Evolutionary conservation across 1,140 invertebrate genomes (phyloP), one percentile per base, ranked within the genome.

Genomic region (Drosophila bipectinata): DNA sequence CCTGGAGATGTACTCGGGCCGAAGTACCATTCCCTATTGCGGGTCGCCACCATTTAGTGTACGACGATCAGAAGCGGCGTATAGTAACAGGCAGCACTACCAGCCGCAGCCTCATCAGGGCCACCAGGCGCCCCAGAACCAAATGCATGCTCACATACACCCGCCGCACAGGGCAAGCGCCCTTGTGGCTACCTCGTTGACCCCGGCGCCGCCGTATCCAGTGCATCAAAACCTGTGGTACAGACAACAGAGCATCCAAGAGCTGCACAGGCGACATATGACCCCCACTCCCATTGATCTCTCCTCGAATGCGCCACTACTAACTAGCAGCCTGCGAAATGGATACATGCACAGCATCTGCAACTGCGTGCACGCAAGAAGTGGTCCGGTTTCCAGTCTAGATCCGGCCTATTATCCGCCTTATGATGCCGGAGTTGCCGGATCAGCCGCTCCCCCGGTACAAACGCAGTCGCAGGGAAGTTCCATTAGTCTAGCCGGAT

Each of bases 141-240:
- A 88, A 49, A 90, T 90, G 80, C 87, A 89, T 8, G 85, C 85
- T 4, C 85, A 88, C 39, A 88, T 89, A 2, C 85, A 89, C 76
- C 84, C 84, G 5, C 85, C 84, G 8, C 84, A 84, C 71, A 81
- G 67, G 49, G 82, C 67, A 55, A 73, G 73, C 12, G 84, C 84
- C 4, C 84, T 88, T 34, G 84, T 89, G 32, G 64, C 84, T 1
- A 88, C 83, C 0, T 89, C 84, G 6, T 32, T 84, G 21, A 89
- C 81, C 14, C 82, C 84, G 0, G 84, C 90, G 72, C 94, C 95
- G 68, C 94, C 96, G 47, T 94, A 96, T 93, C 94, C 95, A 26
- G 92, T 95, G 7, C 95, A 96, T 88, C 95, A 96, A 80, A 93
- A 95, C 71, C 90, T 96, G 18, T 96, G 95, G 95, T 93, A 95